Evolutionary conservation across 1,140 invertebrate genomes (phyloP).

Genomic region (Drosophila sp.): DNA sequence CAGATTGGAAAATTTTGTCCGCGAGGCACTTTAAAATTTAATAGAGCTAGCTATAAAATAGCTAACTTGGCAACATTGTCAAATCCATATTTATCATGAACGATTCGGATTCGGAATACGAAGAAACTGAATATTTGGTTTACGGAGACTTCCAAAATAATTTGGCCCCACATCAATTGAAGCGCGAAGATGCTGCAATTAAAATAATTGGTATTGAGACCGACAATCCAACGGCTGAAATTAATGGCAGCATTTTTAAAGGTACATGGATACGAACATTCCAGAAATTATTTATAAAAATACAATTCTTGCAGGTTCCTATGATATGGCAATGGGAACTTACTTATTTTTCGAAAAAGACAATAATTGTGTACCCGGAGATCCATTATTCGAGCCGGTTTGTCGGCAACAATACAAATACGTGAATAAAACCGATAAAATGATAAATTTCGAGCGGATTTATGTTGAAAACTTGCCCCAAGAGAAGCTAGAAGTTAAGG

Average conservation of each 20-base stretch:
- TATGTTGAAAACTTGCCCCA: slow-evolving; percentile 79
- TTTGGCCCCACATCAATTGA: slow-evolving; percentile 62
- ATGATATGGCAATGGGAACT: slow-evolving; percentile 85
- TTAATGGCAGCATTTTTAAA: slow-evolving; percentile 85
- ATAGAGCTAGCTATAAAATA: no score
- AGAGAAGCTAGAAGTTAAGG: slow-evolving; percentile 25
- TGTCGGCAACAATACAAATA: slow-evolving; percentile 84
- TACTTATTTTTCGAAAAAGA: slow-evolving; percentile 86
- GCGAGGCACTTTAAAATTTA: no score
- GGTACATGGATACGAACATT: slow-evolving; percentile 38
- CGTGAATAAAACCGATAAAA: slow-evolving; percentile 85
- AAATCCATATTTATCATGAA: slow-evolving; percentile 46
- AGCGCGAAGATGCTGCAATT: slow-evolving; percentile 65
- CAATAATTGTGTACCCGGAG: slow-evolving; percentile 76
- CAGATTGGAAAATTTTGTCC: no score
- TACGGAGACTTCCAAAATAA: slow-evolving; percentile 81
- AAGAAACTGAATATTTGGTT: slow-evolving; percentile 76
- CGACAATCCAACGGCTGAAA: slow-evolving; percentile 86
- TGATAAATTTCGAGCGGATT: slow-evolving; percentile 85
- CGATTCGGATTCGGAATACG: slow-evolving; percentile 78
- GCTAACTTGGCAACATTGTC: not conserved
- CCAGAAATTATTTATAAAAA: not conserved
- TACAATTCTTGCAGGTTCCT: slow-evolving; percentile 74
- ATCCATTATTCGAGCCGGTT: slow-evolving; percentile 85
- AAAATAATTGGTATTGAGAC: slow-evolving; percentile 86